Percentiles rank a stretch among this genome's conserved stretches.
Evolutionary conservation across 1,140 invertebrate species (phyloP).

Genomic region (Cydia strobilella): DNA sequence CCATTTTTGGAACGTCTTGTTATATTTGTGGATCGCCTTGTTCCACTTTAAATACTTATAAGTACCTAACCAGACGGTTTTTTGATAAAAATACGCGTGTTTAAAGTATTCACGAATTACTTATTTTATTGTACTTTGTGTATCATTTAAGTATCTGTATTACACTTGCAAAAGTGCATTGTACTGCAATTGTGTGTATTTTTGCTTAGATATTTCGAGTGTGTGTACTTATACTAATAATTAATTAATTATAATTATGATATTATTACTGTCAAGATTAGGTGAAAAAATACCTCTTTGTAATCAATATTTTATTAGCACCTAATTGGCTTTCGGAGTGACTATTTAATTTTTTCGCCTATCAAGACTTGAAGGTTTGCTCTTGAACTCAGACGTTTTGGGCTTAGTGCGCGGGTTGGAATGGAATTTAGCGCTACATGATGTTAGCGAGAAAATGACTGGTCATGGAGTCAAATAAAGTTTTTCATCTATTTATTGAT

Average conservation of each 20-base stretch:
- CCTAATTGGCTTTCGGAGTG: too few species aligned
- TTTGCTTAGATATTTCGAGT: background rate
- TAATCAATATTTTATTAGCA: too few species aligned
- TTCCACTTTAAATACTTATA: too few species aligned
- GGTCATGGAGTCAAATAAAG: too few species aligned
- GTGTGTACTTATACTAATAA: background rate
- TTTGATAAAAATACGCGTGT: too few species aligned
- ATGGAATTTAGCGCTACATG: background rate
- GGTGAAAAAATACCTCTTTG: background rate
- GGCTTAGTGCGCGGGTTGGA: background rate
- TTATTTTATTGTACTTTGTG: slow-evolving; percentile 30
- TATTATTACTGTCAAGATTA: background rate
- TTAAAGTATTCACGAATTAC: too few species aligned
- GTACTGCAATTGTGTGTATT: slow-evolving; percentile 14
- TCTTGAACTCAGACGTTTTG: background rate
- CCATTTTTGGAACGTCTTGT: too few species aligned
- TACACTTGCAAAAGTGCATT: slow-evolving; percentile 9
- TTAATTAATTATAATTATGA: background rate
- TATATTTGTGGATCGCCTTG: too few species aligned
- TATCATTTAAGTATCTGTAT: slow-evolving; percentile 2
- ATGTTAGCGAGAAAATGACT: too few species aligned
- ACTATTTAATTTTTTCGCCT: background rate
- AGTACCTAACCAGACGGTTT: too few species aligned
- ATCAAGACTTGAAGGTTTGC: background rate
- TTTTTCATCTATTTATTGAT: too few species aligned